These are phyloP conservation scores for Larimichthys crocea DNA, from an alignment of 2,113 vertebrate species.

Conservation along the genomic window DNA sequence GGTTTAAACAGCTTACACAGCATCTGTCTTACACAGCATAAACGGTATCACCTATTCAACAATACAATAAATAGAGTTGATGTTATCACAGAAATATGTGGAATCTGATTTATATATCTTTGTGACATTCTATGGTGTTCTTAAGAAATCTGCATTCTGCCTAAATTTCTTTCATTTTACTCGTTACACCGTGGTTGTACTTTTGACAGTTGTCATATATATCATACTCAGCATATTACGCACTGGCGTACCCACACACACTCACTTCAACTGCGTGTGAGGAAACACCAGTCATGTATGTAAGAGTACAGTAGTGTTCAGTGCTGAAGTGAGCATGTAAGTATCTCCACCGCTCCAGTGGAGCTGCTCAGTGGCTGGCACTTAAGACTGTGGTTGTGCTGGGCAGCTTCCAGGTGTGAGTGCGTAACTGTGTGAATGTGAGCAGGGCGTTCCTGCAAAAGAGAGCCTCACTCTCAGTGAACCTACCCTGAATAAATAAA, in stretches of 20 bases:
- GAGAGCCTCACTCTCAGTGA: too few relatives aligned
- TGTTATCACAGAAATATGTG: neutral
- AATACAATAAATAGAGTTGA: neutral
- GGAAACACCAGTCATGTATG: neutral
- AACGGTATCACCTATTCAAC: too few relatives aligned
- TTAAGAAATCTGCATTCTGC: conserved; percentile 10
- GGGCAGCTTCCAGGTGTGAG: too few relatives aligned
- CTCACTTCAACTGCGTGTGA: neutral
- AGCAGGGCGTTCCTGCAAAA: too few relatives aligned
- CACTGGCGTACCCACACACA: neutral
- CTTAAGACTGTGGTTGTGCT: too few relatives aligned
- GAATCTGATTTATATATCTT: neutral
- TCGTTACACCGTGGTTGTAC: neutral
- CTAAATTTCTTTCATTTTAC: neutral
- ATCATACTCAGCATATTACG: neutral
- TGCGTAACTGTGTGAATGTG: too few relatives aligned
- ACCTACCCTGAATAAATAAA: too few relatives aligned
- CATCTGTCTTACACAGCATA: neutral
- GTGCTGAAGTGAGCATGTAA: too few relatives aligned
- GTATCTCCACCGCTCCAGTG: too few relatives aligned
- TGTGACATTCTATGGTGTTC: neutral
- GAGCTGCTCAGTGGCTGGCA: too few relatives aligned
- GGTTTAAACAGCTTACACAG: neutral
- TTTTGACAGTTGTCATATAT: neutral
- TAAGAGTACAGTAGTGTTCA: too few relatives aligned